These are phyloP conservation scores for Sarcophaga rosellei DNA, from an alignment of 2,888 invertebrate species.

Conservation along the genomic window DNA sequence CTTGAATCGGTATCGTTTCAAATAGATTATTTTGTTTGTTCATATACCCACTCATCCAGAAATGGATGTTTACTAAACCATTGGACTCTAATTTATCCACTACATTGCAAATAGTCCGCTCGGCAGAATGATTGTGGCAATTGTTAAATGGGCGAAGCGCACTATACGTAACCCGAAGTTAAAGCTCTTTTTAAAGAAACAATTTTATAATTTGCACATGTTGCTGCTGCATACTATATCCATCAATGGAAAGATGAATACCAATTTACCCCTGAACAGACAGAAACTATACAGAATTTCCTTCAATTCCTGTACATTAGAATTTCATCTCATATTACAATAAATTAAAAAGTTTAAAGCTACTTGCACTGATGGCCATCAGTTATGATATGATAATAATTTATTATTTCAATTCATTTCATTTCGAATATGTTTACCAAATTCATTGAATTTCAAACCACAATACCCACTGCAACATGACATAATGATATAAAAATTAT, in stretches of 20 bases:
- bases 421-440: conserved; percentile 15
- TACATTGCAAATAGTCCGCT: too few species aligned
- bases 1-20: too few species aligned
- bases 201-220: too few species aligned
- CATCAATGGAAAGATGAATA: too few species aligned
- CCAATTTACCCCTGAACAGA: neutral
- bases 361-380: conserved; percentile 48
- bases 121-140: too few species aligned
- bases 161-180: fast-evolving
- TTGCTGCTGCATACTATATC: too few species aligned
- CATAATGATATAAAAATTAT: conserved; percentile 65
- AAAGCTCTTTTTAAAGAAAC: too few species aligned
- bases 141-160: too few species aligned
- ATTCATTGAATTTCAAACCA: conserved; percentile 52
- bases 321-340: conserved; percentile 53
- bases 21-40: too few species aligned
- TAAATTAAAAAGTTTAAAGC: conserved; percentile 50
- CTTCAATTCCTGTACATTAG: conserved; percentile 3
- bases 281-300: neutral
- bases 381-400: conserved; percentile 53
- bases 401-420: conserved; percentile 14
- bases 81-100: too few species aligned
- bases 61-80: too few species aligned
- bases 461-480: conserved; percentile 34
- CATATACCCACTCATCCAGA: too few species aligned